Evolutionary conservation across 2,113 vertebrate genomes (phyloP), one percentile per base, ranked within the genome.

Genomic region (Delphinus delphis): DNA sequence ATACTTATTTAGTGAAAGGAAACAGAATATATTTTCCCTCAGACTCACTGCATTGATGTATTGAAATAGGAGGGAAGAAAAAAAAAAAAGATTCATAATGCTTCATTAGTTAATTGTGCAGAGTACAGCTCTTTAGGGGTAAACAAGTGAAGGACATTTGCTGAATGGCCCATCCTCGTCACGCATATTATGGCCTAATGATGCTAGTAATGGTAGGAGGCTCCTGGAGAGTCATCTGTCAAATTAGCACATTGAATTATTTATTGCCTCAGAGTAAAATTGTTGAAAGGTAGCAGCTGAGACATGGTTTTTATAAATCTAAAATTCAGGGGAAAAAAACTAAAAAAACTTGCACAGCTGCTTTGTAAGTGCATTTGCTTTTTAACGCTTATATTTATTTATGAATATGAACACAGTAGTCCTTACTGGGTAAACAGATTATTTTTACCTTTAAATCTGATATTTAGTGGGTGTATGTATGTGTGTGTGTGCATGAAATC

Each of bases 171-270:
- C 98, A 63, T 98, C 98, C 98, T 98, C 98, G 96, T 98, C 98
- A 98, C 97, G 97, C 98, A 98, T 98, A 99, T 99, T 99, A 99
- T 98, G 98, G 99, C 98, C 98, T 99, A 99, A 99, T 99, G 99
- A 99, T 98, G 98, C 98, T 98, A 96, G 98, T 99, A 99, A 99
- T 99, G 99, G 99, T 97, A 98, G 98, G 98, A 98, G 98, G 98
- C 98, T 99, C 98, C 99, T 96, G 98, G 98, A 99, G 98, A 99
- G 98, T 99, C 99, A 99, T 99, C 98, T 99, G 99, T 99, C 99
- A 99, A 99, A 99, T 99, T 99, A 99, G 98, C 98, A 98, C 99
- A 98, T 98, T 99, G 99, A 99, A 99, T 99, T 99, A 99, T 99
- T 99, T 99, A 99, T 99, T 98, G 98, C 98, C 96, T 98, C 96